A percentile compares a stretch with the other conserved stretches of the same genome.
These are phyloP conservation scores for Emydura subglobosa DNA, from an alignment of 2,113 vertebrate genomes.

Conservation along the genomic window DNA sequence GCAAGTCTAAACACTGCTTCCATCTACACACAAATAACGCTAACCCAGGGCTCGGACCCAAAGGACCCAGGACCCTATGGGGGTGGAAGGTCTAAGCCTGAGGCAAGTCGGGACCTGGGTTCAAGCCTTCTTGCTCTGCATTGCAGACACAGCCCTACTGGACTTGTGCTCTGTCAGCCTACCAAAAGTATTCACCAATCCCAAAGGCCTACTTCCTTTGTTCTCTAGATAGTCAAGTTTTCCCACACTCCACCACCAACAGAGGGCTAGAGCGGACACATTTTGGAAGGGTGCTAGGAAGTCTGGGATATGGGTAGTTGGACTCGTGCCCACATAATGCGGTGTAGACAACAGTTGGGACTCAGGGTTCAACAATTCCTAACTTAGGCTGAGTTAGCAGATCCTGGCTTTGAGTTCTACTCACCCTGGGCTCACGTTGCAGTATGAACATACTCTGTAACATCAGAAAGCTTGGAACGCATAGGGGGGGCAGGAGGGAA, in stretches of 20 bases:
- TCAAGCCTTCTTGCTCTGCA: neutral
- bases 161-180: neutral
- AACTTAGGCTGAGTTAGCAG: neutral
- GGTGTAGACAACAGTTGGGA: neutral
- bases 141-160: neutral
- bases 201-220: neutral
- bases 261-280: neutral
- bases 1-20: neutral
- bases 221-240: neutral
- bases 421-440: neutral
- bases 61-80: neutral
- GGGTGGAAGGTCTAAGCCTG: neutral
- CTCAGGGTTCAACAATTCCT: neutral
- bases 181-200: neutral
- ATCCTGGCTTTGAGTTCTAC: neutral
- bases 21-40: neutral
- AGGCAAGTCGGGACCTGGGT: neutral
- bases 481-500: conserved; percentile 38
- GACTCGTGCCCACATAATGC: neutral
- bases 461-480: conserved; percentile 58
- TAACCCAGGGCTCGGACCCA: neutral
- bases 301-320: neutral
- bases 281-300: neutral
- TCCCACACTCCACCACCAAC: neutral
- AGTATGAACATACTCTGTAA: neutral